phyloP scores from a whole-genome alignment of 2,797 vertebrate species.

The Cryptoblepharus egeriae region DNA sequence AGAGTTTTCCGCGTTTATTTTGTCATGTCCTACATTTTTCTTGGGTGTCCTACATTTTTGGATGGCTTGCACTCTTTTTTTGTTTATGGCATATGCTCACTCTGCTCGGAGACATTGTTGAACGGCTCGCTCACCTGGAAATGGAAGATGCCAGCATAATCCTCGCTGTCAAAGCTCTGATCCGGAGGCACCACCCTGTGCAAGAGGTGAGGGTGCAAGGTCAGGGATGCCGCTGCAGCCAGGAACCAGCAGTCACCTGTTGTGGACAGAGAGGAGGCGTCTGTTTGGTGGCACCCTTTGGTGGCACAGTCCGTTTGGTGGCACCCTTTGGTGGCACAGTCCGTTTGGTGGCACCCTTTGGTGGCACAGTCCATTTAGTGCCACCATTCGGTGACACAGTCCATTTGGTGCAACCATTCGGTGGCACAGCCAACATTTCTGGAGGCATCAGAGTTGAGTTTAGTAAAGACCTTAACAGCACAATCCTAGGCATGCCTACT shows the following conservation, averaged over 20 bases:
- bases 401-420: too few species aligned
- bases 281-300: not conserved
- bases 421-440: not conserved
- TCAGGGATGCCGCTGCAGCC: conserved; percentile 67
- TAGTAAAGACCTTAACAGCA: too few species aligned
- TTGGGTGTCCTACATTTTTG: too few species aligned
- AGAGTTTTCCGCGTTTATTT: too few species aligned
- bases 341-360: not conserved
- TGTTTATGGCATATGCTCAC: too few species aligned
- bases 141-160: conserved; percentile 72
- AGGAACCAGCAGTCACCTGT: conserved; percentile 76
- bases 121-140: conserved; percentile 62
- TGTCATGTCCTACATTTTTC: too few species aligned
- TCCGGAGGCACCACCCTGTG: conserved; percentile 62
- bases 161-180: conserved; percentile 55
- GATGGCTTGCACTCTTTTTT: too few species aligned
- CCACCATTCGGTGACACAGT: not conserved
- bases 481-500: too few species aligned
- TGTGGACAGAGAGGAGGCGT: not conserved
- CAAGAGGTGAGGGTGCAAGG: conserved; percentile 64
- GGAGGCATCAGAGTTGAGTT: too few species aligned
- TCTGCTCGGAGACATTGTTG: not conserved
- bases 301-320: too few species aligned
- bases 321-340: not conserved
- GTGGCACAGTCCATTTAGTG: too few species aligned